Evolutionary conservation across 2,888 invertebrate genomes (phyloP).

Genomic region (Opisthograptis luteolata): DNA sequence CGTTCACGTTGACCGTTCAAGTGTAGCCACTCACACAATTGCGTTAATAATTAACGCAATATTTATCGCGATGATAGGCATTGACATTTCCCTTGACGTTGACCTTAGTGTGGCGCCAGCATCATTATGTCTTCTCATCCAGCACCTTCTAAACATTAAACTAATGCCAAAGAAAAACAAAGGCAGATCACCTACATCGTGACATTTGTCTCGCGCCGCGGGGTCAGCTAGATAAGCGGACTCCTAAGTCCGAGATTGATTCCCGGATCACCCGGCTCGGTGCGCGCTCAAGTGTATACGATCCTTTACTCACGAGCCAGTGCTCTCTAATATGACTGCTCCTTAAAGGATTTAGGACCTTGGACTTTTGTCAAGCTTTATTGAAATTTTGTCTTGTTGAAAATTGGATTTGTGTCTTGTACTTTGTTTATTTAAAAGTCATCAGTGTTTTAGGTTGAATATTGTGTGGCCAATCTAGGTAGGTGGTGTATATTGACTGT

Average conservation of each 20-base stretch:
- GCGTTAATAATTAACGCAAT: too few relatives aligned
- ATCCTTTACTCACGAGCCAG: conserved; percentile 76
- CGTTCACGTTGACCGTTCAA: too few relatives aligned
- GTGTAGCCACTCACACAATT: too few relatives aligned
- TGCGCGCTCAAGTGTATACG: conserved; percentile 69
- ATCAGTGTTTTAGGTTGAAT: too few relatives aligned
- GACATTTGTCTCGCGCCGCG: conserved; percentile 64
- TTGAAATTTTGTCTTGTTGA: conserved; percentile 27
- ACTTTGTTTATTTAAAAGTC: too few relatives aligned
- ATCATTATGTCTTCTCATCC: too few relatives aligned
- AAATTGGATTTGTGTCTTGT: conserved; percentile 21
- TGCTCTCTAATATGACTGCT: conserved; percentile 66
- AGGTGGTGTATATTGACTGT: too few relatives aligned
- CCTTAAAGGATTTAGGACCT: conserved; percentile 60
- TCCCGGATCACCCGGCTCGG: conserved; percentile 74
- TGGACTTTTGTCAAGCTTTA: conserved; percentile 39
- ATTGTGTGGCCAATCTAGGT: too few relatives aligned
- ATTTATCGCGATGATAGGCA: too few relatives aligned
- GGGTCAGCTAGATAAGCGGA: conserved; percentile 79
- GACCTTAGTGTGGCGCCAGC: too few relatives aligned
- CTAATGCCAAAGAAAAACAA: conserved; percentile 49
- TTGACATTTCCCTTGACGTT: too few relatives aligned
- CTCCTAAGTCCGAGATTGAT: conserved; percentile 78
- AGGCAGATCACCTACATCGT: conserved; percentile 68
- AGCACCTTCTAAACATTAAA: not conserved